phyloP scores from a whole-genome alignment of 2,888 invertebrate species.

The Dusona sp. region DNA sequence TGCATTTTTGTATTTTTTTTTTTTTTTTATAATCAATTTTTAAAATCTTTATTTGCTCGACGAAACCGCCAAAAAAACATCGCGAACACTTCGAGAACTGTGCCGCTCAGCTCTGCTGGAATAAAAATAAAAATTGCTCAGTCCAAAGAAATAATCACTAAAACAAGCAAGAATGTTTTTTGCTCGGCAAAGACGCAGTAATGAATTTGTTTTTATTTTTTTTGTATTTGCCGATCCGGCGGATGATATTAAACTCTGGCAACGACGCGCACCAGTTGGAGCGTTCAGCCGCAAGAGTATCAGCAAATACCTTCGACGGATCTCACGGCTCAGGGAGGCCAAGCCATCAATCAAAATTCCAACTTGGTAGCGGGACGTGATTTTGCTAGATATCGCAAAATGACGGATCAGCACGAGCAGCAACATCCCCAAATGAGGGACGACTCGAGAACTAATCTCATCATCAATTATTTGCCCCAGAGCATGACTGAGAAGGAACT shows the following conservation, averaged over 20 bases:
- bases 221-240: conserved; percentile 84
- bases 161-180: conserved; percentile 70
- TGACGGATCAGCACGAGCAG: conserved; percentile 82
- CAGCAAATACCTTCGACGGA: conserved; percentile 63
- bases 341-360: conserved; percentile 27
- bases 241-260: conserved; percentile 79
- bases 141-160: conserved; percentile 63
- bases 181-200: conserved; percentile 80
- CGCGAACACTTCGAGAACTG: neutral
- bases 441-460: conserved; percentile 91
- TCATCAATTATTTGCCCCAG: conserved; percentile 98
- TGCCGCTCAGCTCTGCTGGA: conserved; percentile 28
- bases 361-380: conserved; percentile 69
- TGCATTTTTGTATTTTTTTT: neutral
- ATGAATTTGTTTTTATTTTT: conserved; percentile 84
- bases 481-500: conserved; percentile 96
- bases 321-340: conserved; percentile 38
- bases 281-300: conserved; percentile 73
- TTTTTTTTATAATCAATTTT: conserved; percentile 77
- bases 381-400: conserved; percentile 75
- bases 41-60: conserved; percentile 76
- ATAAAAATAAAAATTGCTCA: conserved; percentile 44
- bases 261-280: conserved; percentile 79
- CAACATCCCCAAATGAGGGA: conserved; percentile 76
- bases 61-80: conserved; percentile 71